Evolutionary conservation across 2,797 vertebrate genomes (phyloP), one percentile per base, ranked within the genome.

Genomic region (Balearica regulorum): DNA sequence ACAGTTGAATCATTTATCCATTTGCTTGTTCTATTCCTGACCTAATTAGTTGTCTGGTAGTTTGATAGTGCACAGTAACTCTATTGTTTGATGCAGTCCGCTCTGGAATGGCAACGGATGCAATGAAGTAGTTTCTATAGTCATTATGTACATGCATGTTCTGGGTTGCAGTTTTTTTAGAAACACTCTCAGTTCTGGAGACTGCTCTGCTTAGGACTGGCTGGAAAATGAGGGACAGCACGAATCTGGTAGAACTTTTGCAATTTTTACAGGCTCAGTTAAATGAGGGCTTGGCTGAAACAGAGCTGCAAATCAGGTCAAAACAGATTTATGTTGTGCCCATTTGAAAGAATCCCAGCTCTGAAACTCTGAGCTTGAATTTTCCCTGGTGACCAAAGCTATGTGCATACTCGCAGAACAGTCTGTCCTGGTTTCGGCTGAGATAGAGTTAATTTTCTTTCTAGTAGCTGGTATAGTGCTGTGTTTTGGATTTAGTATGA

Each of bases 21-120:
- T 92, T 97, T 91, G 62, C 11, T 93, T 37, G n/a, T 89, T 93
- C 96, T 95, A 64, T 91, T 95, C 82, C 95, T 96, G 96, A 93
- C 93, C 94, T 94, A 94, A 93, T 93, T 91, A 88, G 82, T 89
- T 95, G 76, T 71, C 79, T 94, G 84, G 76, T 87, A 82, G 91
- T 93, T 94, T 93, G 87, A 88, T 51, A 78, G 82, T n/a, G 31
- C 93, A 94, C 84, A 93, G 94, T 96, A 83, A 92, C 62, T 78
- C 89, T 60, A 91, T 92, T 96, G 96, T 97, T 92, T 86, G 91
- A 68, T 61, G 91, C 49, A 75, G 15, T 55, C 54, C 0, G 1
- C 65, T 89, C 92, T 78, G 82, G 82, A 93, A 75, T 76, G 66
- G 89, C 72, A 81, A 48, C 69, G 51, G 82, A 39, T 83, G 51